phyloP scores from a whole-genome alignment of 1,140 invertebrate species.

The Andricus grossulariae region DNA sequence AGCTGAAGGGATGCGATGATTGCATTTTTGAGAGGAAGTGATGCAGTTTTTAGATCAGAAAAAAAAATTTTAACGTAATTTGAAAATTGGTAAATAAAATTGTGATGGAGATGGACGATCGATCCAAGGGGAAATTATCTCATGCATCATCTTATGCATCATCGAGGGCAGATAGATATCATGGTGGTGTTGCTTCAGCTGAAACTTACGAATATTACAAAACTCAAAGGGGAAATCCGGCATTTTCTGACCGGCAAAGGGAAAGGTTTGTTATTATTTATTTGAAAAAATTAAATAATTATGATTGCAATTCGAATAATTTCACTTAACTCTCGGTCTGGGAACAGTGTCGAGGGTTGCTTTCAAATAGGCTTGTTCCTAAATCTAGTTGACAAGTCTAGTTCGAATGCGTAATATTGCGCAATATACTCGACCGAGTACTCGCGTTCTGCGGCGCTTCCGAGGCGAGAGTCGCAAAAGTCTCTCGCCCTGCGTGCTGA shows the following conservation, averaged over 20 bases:
- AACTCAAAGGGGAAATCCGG: conserved; percentile 44
- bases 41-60: no score
- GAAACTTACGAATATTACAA: conserved; percentile 45
- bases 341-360: no score
- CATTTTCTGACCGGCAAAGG: conserved; percentile 25
- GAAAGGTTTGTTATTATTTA: conserved; percentile 41
- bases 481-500: no score
- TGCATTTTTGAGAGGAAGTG: background rate
- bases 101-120: conserved; percentile 53
- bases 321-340: no score
- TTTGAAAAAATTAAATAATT: background rate
- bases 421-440: no score
- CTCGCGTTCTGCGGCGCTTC: no score
- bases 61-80: background rate
- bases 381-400: no score
- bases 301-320: no score
- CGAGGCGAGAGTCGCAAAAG: no score
- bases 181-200: conserved; percentile 33
- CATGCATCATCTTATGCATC: conserved; percentile 35
- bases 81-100: background rate
- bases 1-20: no score
- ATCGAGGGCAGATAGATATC: conserved; percentile 39
- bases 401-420: no score
- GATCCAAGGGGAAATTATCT: conserved; percentile 26
- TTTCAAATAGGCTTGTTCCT: no score